Base-by-base conservation (phyloP, 2,888 invertebrate genomes). In the Salpingus planirostris region DNA sequence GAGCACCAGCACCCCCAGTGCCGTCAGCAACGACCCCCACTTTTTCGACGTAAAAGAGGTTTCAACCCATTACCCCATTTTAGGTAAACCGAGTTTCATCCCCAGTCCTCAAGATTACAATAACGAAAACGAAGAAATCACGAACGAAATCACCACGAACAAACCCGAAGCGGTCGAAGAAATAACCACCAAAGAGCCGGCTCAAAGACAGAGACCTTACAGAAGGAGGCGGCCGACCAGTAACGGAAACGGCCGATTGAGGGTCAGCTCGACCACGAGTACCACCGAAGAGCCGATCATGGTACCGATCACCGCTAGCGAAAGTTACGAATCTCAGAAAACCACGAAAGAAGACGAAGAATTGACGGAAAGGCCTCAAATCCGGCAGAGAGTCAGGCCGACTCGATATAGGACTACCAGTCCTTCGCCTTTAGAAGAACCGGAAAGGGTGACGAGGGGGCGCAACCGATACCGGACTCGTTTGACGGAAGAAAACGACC, bases 21-120 rank as follows among this genome's bases (percentile, higher is more conserved):
- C n/a, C n/a, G n/a, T n/a, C n/a, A n/a, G n/a, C n/a, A n/a, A n/a
- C n/a, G n/a, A n/a, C n/a, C 55, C 55, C 8, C 25, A 43, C 12
- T 57, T 47, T 33, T 65, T 58, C 36, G 59, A 57, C 38, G 50
- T 64, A 13, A 64, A 64, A 41, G 65, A 65, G 38, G 64, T 65
- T 10, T 65, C 65, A 1, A 65, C 65, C 1, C 65, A 65, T 50
- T 65, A 57, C 40, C 65, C 65, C 3, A 57, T 65, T 31, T 39
- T 63, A 10, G 60, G 57, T 13, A 49, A 40, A 33, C 58, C 55
- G 1, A 42, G 42, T 12, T 46, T 44, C 21, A 23, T 23, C 7
- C 10, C 8, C 5, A 23, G 5, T 11, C 11, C 5, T 7, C 7
- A 23, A 11, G 10, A 8, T 23, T 11, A 23, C 8, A 23, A 23